These are phyloP conservation scores for Pachyseris speciosa DNA, from an alignment of 64 coral and sea anemone genomes.

Conservation along the genomic window DNA sequence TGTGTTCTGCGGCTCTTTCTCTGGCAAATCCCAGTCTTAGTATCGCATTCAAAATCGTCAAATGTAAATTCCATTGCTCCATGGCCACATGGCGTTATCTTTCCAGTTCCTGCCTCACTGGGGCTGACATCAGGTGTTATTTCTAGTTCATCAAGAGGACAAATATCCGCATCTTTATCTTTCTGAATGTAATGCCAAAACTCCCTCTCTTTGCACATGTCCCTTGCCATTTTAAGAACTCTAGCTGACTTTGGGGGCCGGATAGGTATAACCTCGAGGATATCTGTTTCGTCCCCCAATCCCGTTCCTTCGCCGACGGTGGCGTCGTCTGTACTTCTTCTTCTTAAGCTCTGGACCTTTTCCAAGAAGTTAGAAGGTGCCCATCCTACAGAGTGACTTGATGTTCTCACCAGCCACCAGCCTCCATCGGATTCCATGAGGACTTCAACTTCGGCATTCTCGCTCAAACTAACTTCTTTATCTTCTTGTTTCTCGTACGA, in stretches of 20 bases:
- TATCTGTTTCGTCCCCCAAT: background rate
- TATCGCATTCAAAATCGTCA: background rate
- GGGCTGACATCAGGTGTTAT: background rate
- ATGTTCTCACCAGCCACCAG: conserved; percentile 87
- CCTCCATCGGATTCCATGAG: conserved; percentile 72
- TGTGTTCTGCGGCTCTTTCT: background rate
- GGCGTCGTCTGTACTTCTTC: background rate
- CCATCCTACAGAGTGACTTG: conserved; percentile 76
- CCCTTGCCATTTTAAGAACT: conserved; percentile 9
- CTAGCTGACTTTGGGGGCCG: conserved; percentile 43
- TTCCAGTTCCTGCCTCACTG: background rate
- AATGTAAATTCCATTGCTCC: background rate
- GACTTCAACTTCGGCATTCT: conserved; percentile 70
- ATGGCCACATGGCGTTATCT: background rate
- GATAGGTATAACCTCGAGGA: background rate
- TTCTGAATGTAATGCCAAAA: conserved; percentile 31
- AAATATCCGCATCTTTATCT: conserved; percentile 5
- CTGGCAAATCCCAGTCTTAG: background rate
- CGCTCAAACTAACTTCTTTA: conserved; percentile 73
- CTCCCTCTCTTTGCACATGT: conserved; percentile 11
- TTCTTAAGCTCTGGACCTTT: conserved; percentile 33
- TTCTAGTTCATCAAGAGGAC: background rate
- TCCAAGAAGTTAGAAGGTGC: conserved; percentile 91
- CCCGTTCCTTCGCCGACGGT: background rate
- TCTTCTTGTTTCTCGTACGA: conserved; percentile 66